Base-by-base conservation (phyloP, 2,113 vertebrate species). In the Hucho hucho region DNA sequence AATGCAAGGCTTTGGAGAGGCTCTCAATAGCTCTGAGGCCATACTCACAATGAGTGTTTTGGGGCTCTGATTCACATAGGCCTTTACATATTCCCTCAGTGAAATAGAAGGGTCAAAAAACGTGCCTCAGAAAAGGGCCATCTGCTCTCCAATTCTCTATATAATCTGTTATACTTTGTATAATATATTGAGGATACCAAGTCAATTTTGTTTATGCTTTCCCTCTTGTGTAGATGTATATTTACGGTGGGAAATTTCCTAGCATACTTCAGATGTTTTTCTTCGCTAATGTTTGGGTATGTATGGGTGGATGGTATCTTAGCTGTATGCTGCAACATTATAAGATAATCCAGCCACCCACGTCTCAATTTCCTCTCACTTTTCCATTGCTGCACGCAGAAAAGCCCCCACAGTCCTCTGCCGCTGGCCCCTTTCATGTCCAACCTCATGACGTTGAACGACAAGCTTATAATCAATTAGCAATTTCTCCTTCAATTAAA, bases 401-500 rank as follows among this genome's bases (percentile, higher is more conserved):
- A 22, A 61, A 65, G 29, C 4, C 3, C 65, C 22, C 47, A n/a
- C 49, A 24, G 28, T 24, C 73, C 64, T 77, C 58, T 78, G 70
- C 73, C 79, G 78, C 7, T 49, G 59, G 29, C 67, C 25, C 70
- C 49, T 69, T 61, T 79, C 69, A 75, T 74, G 77, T 79, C 77
- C 73, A 76, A 81, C 83, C 82, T 80, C 47, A 58, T 82, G 84
- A 26, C 74, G 64, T 79, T 49, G 79, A 69, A 49, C 78, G 91
- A 92, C 91, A 94, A 78, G 90, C 92, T 84, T 92, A 87, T 88
- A 93, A 94, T 94, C 93, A 93, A 93, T 93, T 93, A 92, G 74
- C 76, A 82, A 80, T 79, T 78, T 82, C 75, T 81, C 83, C 78
- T 88, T 89, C 83, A 85, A 73, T 80, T 22, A 26, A 75, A 72